Evolutionary conservation across 2,113 vertebrate species (phyloP), one percentile per base, ranked within the genome.

Genomic region (Lagopus muta): DNA sequence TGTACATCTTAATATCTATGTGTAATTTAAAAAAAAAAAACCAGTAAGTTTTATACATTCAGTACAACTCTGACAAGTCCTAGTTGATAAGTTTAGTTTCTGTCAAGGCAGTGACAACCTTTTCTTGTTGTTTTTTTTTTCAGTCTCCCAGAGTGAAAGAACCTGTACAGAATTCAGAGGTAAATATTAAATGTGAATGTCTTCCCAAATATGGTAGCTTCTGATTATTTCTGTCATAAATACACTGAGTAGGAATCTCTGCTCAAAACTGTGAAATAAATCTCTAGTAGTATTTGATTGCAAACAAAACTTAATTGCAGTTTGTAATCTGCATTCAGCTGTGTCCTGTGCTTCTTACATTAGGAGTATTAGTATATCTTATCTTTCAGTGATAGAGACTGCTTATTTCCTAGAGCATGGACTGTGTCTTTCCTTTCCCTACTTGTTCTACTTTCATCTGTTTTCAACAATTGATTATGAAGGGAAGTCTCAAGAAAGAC

Each of bases 61-160:
- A 70, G 8, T 55, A 6, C 67, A 34, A 38, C 64, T 82, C 45
- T 67, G 60, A 22, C 11, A 48, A 48, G 48, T 24, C 22, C 50
- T 27, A 52, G 50, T 27, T 27, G 25, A 52, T 21, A 52, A 45
- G 6, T 28, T 76, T 85, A 10, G 28, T 9, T 94, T 69, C 58
- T 61, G 19, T 64, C 21, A 36, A 47, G n/a, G 42, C 18, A 64
- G 10, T 89, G 57, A 88, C 38, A 58, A 34, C 6, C 82, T 70
- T 58, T 91, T 88, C 77, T 96, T 96, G 25, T 97, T 87, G 97
- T 87, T 97, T 95, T 97, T 96, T 93, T 97, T 96, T 96, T 92
- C 86, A 99, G 99, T 99, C 99, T 94, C 99, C 99, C 32, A 98
- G 99, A 98, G 99, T 99, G 95, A 99, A 99, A 97, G 99, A 99